phyloP scores from a whole-genome alignment of 1,140 invertebrate species.

The Littorina saxatilis region DNA sequence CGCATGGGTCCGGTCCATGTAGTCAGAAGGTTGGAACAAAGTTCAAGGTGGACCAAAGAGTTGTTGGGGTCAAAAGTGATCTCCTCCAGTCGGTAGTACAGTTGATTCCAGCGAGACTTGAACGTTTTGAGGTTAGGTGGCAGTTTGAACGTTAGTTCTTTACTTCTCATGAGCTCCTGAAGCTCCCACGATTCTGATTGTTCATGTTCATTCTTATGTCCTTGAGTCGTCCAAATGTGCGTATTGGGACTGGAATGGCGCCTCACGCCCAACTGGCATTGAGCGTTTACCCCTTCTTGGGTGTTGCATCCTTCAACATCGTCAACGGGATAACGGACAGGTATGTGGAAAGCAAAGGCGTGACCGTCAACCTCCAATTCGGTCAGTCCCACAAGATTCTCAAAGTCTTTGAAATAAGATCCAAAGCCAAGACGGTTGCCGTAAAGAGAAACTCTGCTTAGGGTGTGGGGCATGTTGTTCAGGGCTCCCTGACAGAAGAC shows the following conservation, averaged over 20 bases:
- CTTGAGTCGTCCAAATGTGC: no score
- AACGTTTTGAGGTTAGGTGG: conserved; percentile 36
- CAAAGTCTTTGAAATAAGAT: conserved; percentile 3
- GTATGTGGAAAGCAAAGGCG: neutral
- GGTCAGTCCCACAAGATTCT: neutral
- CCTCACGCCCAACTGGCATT: no score
- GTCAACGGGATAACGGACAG: neutral
- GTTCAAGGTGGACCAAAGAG: neutral
- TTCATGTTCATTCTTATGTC: no score
- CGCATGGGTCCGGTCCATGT: conserved; percentile 41
- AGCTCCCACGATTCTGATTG: no score
- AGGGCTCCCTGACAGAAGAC: conserved; percentile 2
- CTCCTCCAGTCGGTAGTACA: conserved; percentile 26
- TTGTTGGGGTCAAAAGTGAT: conserved; percentile 25
- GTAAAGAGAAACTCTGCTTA: neutral
- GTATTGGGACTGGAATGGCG: no score
- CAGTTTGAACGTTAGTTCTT: conserved; percentile 7
- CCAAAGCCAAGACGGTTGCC: conserved; percentile 16
- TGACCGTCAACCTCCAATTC: neutral
- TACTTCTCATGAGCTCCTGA: no score
- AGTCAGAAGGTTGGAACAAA: conserved; percentile 30
- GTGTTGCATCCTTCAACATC: neutral
- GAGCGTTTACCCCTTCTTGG: no score
- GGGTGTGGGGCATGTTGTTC: conserved; percentile 20
- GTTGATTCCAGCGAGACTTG: conserved; percentile 17